phyloP scores from a whole-genome alignment of 2,888 invertebrate species.

The Ptychoptera albimana region DNA sequence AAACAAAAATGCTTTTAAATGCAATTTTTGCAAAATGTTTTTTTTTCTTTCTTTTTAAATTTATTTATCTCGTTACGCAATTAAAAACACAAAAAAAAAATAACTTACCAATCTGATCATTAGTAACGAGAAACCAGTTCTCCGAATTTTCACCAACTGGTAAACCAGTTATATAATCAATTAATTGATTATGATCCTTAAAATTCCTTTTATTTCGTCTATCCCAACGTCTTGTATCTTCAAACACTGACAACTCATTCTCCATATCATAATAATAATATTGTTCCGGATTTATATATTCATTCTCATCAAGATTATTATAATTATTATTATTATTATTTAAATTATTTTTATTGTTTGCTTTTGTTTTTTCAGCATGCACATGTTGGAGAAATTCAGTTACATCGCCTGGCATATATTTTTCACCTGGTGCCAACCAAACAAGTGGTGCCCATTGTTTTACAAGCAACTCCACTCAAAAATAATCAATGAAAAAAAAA shows the following conservation, averaged over 20 bases:
- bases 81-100: not conserved
- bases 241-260: not conserved
- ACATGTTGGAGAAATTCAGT: conserved; percentile 43
- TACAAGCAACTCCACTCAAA: conserved; percentile 31
- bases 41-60: not conserved
- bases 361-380: conserved; percentile 22
- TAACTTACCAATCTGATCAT: conserved; percentile 29
- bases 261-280: conserved; percentile 1
- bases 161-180: conserved; percentile 7
- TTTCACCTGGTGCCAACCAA: conserved; percentile 48
- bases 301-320: conserved; percentile 1
- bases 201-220: conserved; percentile 3
- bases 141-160: conserved; percentile 24
- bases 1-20: not conserved
- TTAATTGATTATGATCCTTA: not conserved
- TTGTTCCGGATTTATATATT: not conserved
- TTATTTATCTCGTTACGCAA: not conserved
- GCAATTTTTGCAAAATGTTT: not conserved
- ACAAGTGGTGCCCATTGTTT: conserved; percentile 47
- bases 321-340: not conserved
- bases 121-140: conserved; percentile 34
- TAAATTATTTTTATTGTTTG: not conserved
- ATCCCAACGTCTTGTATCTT: not conserved
- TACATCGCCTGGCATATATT: conserved; percentile 43
- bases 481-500: not conserved